Base-by-base conservation (phyloP, 1,140 invertebrate genomes). In the Dendroctonus valens region DNA sequence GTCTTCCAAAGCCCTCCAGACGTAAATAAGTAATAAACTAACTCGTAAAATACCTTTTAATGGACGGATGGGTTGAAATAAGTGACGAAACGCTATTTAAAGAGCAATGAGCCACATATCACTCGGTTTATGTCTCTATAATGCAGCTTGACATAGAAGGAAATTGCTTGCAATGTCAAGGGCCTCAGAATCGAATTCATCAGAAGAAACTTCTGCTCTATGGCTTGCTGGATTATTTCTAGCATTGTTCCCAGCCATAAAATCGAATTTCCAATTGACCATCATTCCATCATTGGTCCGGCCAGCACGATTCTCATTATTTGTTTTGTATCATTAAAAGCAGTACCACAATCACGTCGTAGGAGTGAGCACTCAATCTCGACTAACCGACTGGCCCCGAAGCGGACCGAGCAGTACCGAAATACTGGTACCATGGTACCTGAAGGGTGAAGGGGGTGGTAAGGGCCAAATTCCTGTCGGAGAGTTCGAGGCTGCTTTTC, bases 321-420 rank as follows among this genome's bases (percentile, higher is more conserved):
- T 60, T 60, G 48, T 60, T 60, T 60, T 60, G 41, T 40, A 41
- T 39, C 59, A 60, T 50, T 60, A 50, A 60, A 60, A 60, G 59
- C 46, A 60, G 48, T 40, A 60, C 59, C 46, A 49, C 44, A 60
- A 60, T 49, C 44, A 60, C 59, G 48, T 52, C 50, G 59, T 62
- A 62, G 59, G 59, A 62, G 59, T 62, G 48, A 60, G 59, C 48
- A 48, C 59, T 62, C 59, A 62, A 62, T 62, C 49, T 62, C 38
- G 40, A 39, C 5, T 38, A 3, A 26, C 50, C 59, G 49, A 52
- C 11, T 11, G 26, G 37, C 3, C 4, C 11, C 59, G 59, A 62
- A 7, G 0, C n/a, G 7, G 9, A 8, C n/a, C 59, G 59, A 52
- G 14, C n/a, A 11, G 5, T 9, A 9, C 57, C 58, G 58, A 49